Evolutionary conservation across 2,888 invertebrate species (phyloP).

Genomic region (Trimorus sp.): DNA sequence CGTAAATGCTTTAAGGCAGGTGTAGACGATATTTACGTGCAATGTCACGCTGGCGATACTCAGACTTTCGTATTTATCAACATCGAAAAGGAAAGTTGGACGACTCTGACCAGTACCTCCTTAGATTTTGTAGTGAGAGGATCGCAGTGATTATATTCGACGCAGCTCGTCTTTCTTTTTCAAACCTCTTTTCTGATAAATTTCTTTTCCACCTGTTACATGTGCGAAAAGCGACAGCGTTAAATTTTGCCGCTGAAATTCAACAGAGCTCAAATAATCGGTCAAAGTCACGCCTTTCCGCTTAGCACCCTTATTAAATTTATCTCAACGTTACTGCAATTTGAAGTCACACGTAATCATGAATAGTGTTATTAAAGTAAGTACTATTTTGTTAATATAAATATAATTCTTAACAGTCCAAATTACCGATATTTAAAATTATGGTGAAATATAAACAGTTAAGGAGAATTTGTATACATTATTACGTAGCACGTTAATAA

Average conservation of each 20-base stretch:
- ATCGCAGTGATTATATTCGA: conserved; percentile 49
- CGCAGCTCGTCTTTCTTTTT: conserved; percentile 30
- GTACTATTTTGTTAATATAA: neutral
- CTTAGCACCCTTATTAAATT: conserved; percentile 35
- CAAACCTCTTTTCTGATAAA: conserved; percentile 26
- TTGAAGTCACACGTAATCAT: conserved; percentile 18
- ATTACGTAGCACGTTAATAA: too few relatives aligned
- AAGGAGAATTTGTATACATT: too few relatives aligned
- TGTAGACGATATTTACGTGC: conserved; percentile 5
- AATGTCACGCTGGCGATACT: conserved; percentile 61
- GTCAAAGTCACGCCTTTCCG: conserved; percentile 36
- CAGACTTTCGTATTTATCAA: conserved; percentile 75
- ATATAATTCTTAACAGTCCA: too few relatives aligned
- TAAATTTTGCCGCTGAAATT: conserved; percentile 38
- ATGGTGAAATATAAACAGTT: too few relatives aligned
- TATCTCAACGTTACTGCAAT: neutral
- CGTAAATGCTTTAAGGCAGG: neutral
- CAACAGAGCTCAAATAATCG: conserved; percentile 38
- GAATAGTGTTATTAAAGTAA: conserved; percentile 34
- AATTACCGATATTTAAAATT: too few relatives aligned
- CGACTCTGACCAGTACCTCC: conserved; percentile 74
- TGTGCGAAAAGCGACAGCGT: conserved; percentile 38
- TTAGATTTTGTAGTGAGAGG: conserved; percentile 75
- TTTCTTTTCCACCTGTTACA: conserved; percentile 55
- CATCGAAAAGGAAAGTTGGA: conserved; percentile 69